phyloP scores from a whole-genome alignment of 2,113 vertebrate genomes.

The Bubo scandiacus region DNA sequence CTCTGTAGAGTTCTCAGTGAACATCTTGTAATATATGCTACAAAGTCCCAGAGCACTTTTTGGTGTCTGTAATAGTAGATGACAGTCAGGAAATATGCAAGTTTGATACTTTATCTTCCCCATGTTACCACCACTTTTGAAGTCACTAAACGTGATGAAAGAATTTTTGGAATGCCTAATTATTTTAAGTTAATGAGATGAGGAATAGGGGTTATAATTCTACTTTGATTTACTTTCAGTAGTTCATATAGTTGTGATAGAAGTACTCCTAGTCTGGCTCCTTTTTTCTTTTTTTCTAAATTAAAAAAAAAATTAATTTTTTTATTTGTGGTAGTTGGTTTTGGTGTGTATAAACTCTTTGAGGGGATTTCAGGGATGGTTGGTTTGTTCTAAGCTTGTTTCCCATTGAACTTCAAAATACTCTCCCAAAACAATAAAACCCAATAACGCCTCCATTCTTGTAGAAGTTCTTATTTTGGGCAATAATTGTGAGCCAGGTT shows the following conservation, averaged over 20 bases:
- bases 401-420: background rate
- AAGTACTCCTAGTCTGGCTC: background rate
- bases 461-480: background rate
- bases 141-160: background rate
- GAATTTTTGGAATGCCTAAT: background rate
- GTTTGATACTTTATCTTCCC: background rate
- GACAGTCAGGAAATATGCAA: background rate
- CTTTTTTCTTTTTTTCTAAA: too few species aligned
- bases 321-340: background rate
- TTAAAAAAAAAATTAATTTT: too few species aligned
- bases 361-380: background rate
- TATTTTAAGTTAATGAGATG: background rate
- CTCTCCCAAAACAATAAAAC: slow-evolving; percentile 23
- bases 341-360: background rate
- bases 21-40: background rate
- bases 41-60: background rate
- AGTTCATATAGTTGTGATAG: background rate
- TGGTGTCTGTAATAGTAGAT: background rate
- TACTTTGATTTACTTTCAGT: background rate
- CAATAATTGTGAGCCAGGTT: background rate
- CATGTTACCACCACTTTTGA: background rate
- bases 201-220: background rate
- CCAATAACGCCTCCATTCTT: background rate
- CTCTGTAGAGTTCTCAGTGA: background rate
- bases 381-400: background rate